phyloP scores from a whole-genome alignment of 2,797 vertebrate genomes.

The Crocodylus rhombifer region DNA sequence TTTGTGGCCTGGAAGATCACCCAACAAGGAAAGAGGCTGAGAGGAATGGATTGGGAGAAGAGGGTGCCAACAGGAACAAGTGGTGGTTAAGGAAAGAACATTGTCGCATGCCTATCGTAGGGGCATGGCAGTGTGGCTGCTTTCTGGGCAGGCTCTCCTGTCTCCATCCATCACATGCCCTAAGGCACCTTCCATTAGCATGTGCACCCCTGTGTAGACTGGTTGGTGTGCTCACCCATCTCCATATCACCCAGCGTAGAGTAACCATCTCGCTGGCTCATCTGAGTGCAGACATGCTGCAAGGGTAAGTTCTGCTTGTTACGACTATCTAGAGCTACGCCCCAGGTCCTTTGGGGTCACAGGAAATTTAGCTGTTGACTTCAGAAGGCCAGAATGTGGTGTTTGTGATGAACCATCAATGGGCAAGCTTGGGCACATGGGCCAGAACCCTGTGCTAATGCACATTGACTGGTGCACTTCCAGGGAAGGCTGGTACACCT shows the following conservation, averaged over 20 bases:
- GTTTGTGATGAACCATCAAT: background rate
- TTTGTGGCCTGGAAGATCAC: background rate
- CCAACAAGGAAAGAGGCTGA: background rate
- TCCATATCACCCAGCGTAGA: background rate
- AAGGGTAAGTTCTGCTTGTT: background rate
- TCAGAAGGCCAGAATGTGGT: background rate
- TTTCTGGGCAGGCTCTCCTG: background rate
- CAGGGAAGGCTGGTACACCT: background rate
- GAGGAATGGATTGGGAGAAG: background rate
- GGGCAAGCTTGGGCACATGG: background rate
- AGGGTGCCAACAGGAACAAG: background rate
- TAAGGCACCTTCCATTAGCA: background rate
- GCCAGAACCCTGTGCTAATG: background rate
- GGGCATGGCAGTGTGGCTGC: background rate
- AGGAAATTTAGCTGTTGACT: background rate
- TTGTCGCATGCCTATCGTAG: background rate
- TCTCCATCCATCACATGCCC: accelerated
- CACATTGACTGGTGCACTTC: background rate
- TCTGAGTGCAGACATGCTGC: background rate
- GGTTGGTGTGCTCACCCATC: background rate
- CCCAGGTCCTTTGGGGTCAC: background rate
- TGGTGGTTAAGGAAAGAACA: background rate
- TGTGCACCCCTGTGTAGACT: too few relatives aligned
- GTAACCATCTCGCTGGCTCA: background rate
- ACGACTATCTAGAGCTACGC: background rate